Conservation (phyloP, 2,888 invertebrate species). For the Pogonocherus hispidulus region DNA sequence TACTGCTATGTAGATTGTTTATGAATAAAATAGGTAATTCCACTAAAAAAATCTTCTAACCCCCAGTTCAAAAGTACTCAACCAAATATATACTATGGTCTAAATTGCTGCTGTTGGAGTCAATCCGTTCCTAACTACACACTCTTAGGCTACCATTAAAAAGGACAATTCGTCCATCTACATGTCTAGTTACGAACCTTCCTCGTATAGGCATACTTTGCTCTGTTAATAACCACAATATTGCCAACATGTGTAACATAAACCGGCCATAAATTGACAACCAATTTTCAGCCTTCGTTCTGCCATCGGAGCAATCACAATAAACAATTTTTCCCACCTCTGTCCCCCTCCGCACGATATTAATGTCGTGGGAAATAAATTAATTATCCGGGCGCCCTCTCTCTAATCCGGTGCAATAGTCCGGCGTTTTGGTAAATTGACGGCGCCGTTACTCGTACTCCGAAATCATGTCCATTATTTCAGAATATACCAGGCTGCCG, state of each 20-base stretch:
- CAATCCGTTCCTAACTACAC: too few relatives aligned
- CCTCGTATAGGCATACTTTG: too few relatives aligned
- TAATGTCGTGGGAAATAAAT: slow-evolving; percentile 57
- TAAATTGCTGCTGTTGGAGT: too few relatives aligned
- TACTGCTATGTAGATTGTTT: too few relatives aligned
- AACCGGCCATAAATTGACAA: not conserved
- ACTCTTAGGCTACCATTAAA: too few relatives aligned
- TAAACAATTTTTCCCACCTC: slow-evolving; percentile 22
- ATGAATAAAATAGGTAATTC: too few relatives aligned
- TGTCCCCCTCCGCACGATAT: slow-evolving; percentile 37
- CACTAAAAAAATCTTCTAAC: too few relatives aligned
- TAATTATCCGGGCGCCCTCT: slow-evolving; percentile 48
- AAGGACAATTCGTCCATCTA: too few relatives aligned
- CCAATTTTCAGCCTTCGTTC: not conserved
- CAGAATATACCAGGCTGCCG: slow-evolving; percentile 53
- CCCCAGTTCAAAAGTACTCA: too few relatives aligned
- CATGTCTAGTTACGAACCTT: too few relatives aligned
- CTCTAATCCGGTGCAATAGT: slow-evolving; percentile 41
- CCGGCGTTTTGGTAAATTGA: slow-evolving; percentile 51
- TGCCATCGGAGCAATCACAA: not conserved
- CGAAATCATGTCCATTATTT: slow-evolving; percentile 55
- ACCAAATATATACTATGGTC: too few relatives aligned
- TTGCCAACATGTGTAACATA: not conserved
- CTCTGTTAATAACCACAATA: too few relatives aligned
- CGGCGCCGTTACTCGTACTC: slow-evolving; percentile 52